Evolutionary conservation across 2,113 vertebrate genomes (phyloP).

Genomic region (Brienomyrus longianalis): DNA sequence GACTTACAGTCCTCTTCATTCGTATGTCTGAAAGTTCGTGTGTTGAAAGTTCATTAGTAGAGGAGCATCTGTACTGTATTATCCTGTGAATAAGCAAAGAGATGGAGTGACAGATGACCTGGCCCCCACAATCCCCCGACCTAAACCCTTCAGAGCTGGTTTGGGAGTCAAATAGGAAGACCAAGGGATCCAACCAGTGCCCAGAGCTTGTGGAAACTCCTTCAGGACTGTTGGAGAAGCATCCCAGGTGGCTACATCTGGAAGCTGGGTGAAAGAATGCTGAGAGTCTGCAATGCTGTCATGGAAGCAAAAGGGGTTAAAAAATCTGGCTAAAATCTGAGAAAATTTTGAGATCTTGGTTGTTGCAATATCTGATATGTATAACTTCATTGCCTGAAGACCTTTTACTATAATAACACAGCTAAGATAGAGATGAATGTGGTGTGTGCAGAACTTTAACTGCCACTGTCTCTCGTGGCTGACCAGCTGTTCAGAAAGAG

Average conservation of each 20-base stretch:
- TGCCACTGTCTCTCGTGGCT: conserved; percentile 61
- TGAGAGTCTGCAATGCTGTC: background rate
- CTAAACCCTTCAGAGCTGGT: background rate
- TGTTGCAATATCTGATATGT: background rate
- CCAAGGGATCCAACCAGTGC: background rate
- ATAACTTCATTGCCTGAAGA: background rate
- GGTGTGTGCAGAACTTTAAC: background rate
- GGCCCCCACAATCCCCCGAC: background rate
- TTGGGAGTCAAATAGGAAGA: background rate
- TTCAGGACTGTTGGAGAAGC: background rate
- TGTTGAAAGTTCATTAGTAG: no score
- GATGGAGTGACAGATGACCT: background rate
- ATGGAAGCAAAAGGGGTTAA: background rate
- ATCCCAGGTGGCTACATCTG: background rate
- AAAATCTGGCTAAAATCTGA: background rate
- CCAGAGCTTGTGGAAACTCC: background rate
- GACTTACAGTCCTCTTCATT: no score
- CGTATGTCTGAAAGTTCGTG: no score
- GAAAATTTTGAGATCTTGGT: background rate
- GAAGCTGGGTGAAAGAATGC: background rate
- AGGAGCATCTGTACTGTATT: background rate
- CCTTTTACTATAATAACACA: background rate
- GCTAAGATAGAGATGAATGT: background rate
- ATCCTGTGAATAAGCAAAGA: background rate
- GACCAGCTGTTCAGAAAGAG: conserved; percentile 64